Conservation (phyloP, 2,797 vertebrate species). For the Phoxinus dragarum region DNA sequence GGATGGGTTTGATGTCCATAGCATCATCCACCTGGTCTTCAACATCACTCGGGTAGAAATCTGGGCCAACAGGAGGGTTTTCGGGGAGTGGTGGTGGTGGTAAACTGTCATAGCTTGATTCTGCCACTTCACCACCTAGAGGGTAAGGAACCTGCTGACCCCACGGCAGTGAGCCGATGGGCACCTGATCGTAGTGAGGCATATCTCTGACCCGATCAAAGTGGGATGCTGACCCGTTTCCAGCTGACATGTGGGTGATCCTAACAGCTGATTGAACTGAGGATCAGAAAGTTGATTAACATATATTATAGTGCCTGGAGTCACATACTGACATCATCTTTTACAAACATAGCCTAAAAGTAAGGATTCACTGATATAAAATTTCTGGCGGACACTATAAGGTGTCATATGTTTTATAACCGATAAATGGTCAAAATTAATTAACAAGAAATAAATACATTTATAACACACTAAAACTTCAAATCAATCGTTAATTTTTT, state of each 20-base stretch:
- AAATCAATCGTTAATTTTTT: not conserved
- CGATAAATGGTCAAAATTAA: not conserved
- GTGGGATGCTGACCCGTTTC: constrained; percentile 59
- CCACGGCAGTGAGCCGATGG: constrained; percentile 63
- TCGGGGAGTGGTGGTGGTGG: constrained; percentile 87
- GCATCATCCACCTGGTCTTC: constrained; percentile 68
- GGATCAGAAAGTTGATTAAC: not conserved
- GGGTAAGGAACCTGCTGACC: constrained; percentile 61
- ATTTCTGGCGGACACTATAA: no score
- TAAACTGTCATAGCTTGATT: constrained; percentile 77
- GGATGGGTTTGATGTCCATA: constrained; percentile 87
- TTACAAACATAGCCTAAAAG: not conserved
- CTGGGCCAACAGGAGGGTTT: constrained; percentile 79
- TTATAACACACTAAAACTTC: not conserved
- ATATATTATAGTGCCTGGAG: not conserved
- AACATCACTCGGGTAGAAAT: constrained; percentile 71
- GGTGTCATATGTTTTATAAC: not conserved
- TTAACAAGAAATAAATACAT: not conserved
- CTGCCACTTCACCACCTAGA: constrained; percentile 62
- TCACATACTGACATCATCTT: not conserved
- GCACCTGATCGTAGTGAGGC: constrained; percentile 80
- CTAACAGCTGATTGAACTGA: constrained; percentile 8
- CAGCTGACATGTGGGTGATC: constrained; percentile 70
- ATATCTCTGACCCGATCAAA: constrained; percentile 72
- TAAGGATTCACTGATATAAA: not conserved